Percentiles rank a stretch among this genome's conserved stretches.
Evolutionary conservation across 2,797 vertebrate genomes (phyloP).

Genomic region (Arctocebus calabarensis): DNA sequence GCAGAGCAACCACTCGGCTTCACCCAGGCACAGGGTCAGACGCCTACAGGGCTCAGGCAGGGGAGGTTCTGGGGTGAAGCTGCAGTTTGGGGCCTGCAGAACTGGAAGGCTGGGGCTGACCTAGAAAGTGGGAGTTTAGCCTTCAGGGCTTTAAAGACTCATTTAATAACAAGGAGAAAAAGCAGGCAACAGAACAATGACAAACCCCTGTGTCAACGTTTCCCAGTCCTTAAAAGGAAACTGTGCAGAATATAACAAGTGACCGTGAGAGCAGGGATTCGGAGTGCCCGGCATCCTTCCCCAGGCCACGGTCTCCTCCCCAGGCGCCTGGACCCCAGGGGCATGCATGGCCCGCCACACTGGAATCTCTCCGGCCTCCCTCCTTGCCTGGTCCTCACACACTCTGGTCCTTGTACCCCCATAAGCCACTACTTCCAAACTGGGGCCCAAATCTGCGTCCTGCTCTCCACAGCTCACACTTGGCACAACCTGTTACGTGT

Average conservation of each 20-base stretch:
- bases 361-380: neutral
- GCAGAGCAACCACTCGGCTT: neutral
- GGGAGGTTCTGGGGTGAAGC: neutral
- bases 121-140: neutral
- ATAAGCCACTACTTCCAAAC: neutral
- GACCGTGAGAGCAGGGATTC: neutral
- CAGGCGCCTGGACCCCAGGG: neutral
- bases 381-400: neutral
- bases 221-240: neutral
- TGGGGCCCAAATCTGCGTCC: no score
- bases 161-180: neutral
- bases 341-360: neutral
- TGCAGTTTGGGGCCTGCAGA: neutral
- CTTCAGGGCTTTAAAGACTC: neutral
- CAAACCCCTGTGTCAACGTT: neutral
- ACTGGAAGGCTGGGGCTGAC: neutral
- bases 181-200: neutral
- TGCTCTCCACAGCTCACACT: neutral
- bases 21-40: neutral
- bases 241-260: neutral
- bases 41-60: neutral
- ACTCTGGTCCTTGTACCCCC: rapidly evolving
- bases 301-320: neutral
- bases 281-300: neutral
- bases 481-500: no score